Base-by-base conservation (phyloP, 1,140 invertebrate genomes). In the Lutraria rhynchaena region DNA sequence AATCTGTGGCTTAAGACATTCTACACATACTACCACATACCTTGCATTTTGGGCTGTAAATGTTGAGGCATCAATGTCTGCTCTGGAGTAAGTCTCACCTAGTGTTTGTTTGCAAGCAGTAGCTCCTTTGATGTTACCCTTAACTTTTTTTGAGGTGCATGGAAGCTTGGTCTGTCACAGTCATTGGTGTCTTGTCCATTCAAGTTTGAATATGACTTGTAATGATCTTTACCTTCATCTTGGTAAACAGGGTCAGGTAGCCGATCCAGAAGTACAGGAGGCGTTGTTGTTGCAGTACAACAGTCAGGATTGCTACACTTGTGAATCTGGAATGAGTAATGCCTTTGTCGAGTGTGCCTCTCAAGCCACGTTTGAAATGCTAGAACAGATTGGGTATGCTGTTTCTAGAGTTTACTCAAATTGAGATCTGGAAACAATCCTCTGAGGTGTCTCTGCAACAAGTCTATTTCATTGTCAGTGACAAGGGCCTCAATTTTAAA, bases 231-330 rank as follows among this genome's bases (percentile, higher is more conserved):
- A 51, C 22, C 35, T 19, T 44, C 44, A 29, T 17, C 44, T 1
- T 61, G 33, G n/a, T n/a, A n/a, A 35, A 60, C 35, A 17, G 77
- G 77, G 71, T 81, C 77, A 60, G 77, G 77, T 7, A 81, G 57
- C 77, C 77, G 71, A 3, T 67, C 29, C 3, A 67, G 75, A 55
- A 60, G 19, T 41, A 37, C 29, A 5, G 3, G 1, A 17, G 31
- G 33, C 27, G n/a, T 31, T 46, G 7, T 17, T 70, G 53, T 35
- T 55, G 15, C n/a, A 24, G 27, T 11, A 69, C 71, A 78, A 57
- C 77, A 81, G 4, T 22, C 31, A 33, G 22, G 17, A 69, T 78
- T 24, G 1, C 61, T 17, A 71, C 77, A 81, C 41, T 81, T 81
- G n/a, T 57, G 22, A 19, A 81, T 11, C 44, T 81, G 77, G 61